Evolutionary conservation across 2,888 invertebrate genomes (phyloP), one percentile per base, ranked within the genome.

Genomic region (Myathropa florea): DNA sequence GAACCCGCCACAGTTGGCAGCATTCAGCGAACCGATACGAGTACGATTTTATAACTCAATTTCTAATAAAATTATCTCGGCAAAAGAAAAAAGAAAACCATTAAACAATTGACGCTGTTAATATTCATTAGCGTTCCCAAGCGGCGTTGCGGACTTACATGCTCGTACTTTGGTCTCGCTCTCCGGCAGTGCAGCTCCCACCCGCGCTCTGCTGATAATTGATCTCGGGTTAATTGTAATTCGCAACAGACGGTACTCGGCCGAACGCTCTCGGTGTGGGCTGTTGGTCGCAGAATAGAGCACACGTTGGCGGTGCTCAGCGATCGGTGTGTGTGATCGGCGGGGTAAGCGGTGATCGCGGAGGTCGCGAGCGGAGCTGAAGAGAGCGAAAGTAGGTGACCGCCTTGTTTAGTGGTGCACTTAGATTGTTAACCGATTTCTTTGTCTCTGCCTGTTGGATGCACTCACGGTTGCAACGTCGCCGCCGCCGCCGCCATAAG

Each of bases 171-270:
- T 64, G 23, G 57, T 23, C 53, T 63, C 73, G 53, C 55, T 30
- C 12, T 7, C 28, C 61, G 61, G 46, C n/a, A 23, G 2, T 18
- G 7, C 57, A 26, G 18, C 30, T 46, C 39, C 28, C 64, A 39
- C 28, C 81, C 18, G 65, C 18, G n/a, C 63, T 30, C 61, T n/a
- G 21, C 36, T 65, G 21, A 68, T 68, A 77, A 82, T 83, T 83
- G 85, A 86, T 82, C 85, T 72, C 21, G 78, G 85, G 85, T 86
- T 83, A 86, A 83, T 83, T 83, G 85, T 75, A 83, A 86, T 86
- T 86, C 71, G 83, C 85, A 73, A 82, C 77, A 46, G 46, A 46
- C 46, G 46, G 18, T 18, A 72, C 76, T 80, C 83, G 72, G 61
- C 30, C 21, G 28, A 18, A 2, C 2, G 46, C 33, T 23, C 24